Conservation (phyloP, 2,113 vertebrate species). For the Tonatia bakeri region DNA sequence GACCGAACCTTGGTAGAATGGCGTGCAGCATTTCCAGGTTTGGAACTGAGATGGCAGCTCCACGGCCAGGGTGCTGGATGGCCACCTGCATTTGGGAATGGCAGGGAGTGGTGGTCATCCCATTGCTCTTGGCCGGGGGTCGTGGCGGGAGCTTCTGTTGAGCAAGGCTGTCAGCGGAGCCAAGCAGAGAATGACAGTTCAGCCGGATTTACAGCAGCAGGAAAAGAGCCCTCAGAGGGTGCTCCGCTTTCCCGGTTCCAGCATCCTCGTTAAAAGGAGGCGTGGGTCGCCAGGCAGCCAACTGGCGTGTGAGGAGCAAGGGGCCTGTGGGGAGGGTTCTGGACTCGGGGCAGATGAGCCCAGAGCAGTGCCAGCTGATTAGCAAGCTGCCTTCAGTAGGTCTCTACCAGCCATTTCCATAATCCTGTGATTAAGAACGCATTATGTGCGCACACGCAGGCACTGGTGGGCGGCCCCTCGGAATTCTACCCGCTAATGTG, state of each 20-base stretch:
- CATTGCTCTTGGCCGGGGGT: accelerated
- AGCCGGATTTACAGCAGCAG: background rate
- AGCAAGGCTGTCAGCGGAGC: background rate
- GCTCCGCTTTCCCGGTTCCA: background rate
- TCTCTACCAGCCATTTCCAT: background rate
- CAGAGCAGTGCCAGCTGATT: background rate
- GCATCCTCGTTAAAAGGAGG: background rate
- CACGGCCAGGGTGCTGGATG: accelerated
- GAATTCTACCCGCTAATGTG: background rate
- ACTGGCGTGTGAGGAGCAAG: background rate
- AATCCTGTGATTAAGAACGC: background rate
- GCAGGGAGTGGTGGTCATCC: too few relatives aligned
- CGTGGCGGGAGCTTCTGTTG: accelerated
- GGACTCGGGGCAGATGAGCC: background rate
- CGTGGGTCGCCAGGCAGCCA: accelerated
- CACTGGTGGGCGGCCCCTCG: accelerated
- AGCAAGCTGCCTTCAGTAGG: background rate
- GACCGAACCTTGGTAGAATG: background rate
- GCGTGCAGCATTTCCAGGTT: background rate
- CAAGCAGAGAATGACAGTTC: background rate
- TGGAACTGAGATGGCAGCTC: background rate
- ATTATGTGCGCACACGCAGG: too few relatives aligned
- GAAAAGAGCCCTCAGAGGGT: background rate
- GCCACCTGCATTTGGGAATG: background rate
- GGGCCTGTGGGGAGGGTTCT: background rate